phyloP scores from a whole-genome alignment of 2,888 invertebrate species.

The Pyrrhia umbra region DNA sequence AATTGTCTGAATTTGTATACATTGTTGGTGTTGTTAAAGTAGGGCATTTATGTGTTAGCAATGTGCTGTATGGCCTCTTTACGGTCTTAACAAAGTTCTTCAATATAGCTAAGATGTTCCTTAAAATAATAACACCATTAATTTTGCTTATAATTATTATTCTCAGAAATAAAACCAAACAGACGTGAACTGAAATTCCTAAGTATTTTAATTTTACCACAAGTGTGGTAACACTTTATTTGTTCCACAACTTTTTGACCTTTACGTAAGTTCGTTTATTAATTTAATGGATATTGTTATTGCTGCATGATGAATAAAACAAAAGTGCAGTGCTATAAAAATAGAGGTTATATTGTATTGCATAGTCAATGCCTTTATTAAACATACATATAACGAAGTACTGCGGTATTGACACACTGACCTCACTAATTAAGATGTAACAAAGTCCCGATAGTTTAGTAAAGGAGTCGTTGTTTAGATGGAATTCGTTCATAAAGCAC shows the following conservation, averaged over 20 bases:
- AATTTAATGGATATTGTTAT: conserved; percentile 39
- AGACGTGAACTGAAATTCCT: conserved; percentile 9
- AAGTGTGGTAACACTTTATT: conserved; percentile 14
- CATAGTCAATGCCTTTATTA: conserved; percentile 19
- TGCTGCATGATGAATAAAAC: conserved; percentile 25
- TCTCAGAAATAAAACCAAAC: conserved; percentile 17
- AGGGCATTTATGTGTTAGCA: conserved; percentile 45
- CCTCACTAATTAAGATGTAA: conserved; percentile 35
- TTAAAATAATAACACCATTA: conserved; percentile 27
- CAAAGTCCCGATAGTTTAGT: conserved; percentile 21
- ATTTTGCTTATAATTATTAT: conserved; percentile 22
- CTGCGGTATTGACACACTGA: conserved; percentile 32
- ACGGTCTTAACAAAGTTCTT: conserved; percentile 17
- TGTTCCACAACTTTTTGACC: conserved; percentile 30
- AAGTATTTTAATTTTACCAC: conserved; percentile 16
- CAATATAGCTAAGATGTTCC: conserved; percentile 23
- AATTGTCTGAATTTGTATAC: conserved; percentile 56
- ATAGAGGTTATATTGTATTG: conserved; percentile 33
- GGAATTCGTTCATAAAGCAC: conserved; percentile 16
- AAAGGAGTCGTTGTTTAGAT: conserved; percentile 32
- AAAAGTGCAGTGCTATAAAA: conserved; percentile 26
- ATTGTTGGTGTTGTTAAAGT: conserved; percentile 44
- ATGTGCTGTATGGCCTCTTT: conserved; percentile 11
- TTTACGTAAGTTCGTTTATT: conserved; percentile 20
- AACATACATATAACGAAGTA: conserved; percentile 1